A percentile compares a stretch with the other conserved stretches of the same genome.
Evolutionary conservation across 2,797 vertebrate genomes (phyloP).

Genomic region (Neosalanx taihuensis): DNA sequence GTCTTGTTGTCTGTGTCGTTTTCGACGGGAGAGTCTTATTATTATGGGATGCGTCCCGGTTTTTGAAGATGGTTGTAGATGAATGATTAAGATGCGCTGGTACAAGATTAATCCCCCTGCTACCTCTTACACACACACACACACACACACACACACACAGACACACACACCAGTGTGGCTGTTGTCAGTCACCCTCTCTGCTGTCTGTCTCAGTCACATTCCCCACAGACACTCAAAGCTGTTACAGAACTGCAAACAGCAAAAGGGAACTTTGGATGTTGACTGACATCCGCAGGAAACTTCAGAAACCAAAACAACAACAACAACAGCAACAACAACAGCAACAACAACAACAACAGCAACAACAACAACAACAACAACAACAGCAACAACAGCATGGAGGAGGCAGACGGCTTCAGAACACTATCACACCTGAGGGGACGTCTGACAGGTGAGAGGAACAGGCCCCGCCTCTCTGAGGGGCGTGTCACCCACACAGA

Average conservation of each 20-base stretch:
- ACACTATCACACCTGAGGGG: constrained; percentile 36
- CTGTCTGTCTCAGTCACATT: constrained; percentile 57
- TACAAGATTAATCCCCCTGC: neutral
- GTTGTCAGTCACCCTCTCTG: neutral
- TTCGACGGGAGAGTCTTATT: neutral
- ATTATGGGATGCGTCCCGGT: neutral
- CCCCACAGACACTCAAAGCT: constrained; percentile 57
- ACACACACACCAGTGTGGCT: neutral
- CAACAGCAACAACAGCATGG: no score
- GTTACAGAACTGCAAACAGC: constrained; percentile 28
- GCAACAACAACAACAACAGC: constrained; percentile 41
- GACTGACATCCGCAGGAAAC: constrained; percentile 50
- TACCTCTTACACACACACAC: neutral
- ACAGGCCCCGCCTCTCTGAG: neutral
- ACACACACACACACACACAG: neutral
- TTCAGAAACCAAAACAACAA: constrained; percentile 39
- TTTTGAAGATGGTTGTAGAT: no score
- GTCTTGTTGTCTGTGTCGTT: no score
- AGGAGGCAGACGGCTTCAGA: neutral
- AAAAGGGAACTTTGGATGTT: constrained; percentile 32
- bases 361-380: constrained; percentile 19
- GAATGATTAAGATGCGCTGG: neutral
- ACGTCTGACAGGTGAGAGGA: constrained; percentile 40
- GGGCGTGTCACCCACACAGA: neutral
- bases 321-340: no score